phyloP scores from a whole-genome alignment of 1,140 invertebrate species.

The Papilio glaucus region DNA sequence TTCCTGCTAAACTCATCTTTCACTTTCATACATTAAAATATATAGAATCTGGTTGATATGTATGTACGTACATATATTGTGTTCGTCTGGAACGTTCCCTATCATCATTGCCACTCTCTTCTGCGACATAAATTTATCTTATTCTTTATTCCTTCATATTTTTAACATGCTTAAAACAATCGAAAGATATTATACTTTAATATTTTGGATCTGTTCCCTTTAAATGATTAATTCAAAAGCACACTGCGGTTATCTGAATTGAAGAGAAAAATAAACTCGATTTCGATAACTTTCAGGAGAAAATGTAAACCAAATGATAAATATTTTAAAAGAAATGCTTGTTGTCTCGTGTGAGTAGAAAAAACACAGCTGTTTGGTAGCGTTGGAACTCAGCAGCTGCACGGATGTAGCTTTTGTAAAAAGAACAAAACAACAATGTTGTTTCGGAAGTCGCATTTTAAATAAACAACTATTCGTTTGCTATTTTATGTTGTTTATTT shows the following conservation, averaged over 20 bases:
- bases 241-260: not conserved
- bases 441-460: not conserved
- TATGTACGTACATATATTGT: too few species aligned
- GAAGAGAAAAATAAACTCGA: not conserved
- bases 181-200: too few species aligned
- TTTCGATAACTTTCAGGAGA: not conserved
- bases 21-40: too few species aligned
- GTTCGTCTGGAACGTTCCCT: too few species aligned
- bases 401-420: not conserved
- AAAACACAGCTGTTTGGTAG: not conserved
- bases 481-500: not conserved
- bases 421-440: not conserved
- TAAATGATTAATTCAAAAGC: too few species aligned
- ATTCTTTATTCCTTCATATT: too few species aligned
- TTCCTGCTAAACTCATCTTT: too few species aligned
- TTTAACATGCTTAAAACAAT: too few species aligned
- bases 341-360: slow-evolving; percentile 4
- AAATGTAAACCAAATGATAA: slow-evolving; percentile 1
- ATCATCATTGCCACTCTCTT: too few species aligned
- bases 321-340: not conserved
- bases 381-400: not conserved
- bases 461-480: not conserved
- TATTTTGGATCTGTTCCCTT: too few species aligned
- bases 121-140: too few species aligned
- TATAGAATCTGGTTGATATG: too few species aligned